Conservation (phyloP, 2,888 invertebrate genomes). For the Argyresthia albistria region DNA sequence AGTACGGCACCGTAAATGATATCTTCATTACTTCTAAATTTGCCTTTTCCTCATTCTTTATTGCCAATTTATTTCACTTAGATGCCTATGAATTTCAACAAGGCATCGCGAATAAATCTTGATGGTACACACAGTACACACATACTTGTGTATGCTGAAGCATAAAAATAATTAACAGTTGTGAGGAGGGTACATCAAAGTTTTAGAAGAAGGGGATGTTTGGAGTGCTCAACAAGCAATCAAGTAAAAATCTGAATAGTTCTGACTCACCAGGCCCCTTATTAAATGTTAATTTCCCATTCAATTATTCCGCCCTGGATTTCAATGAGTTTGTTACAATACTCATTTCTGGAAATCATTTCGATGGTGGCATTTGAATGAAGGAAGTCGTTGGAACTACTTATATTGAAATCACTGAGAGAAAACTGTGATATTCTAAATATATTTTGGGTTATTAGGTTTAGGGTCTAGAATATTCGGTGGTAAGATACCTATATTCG, state of each 20-base stretch:
- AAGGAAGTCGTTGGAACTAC: too few relatives aligned
- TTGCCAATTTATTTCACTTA: constrained; percentile 42
- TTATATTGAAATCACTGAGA: constrained; percentile 14
- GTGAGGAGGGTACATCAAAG: constrained; percentile 62
- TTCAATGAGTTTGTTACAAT: constrained; percentile 59
- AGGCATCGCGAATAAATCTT: constrained; percentile 38
- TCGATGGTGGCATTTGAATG: too few relatives aligned
- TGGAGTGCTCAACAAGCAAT: constrained; percentile 69
- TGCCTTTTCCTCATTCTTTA: constrained; percentile 14
- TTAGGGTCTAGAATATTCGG: too few relatives aligned
- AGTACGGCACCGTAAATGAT: too few relatives aligned
- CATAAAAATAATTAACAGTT: constrained; percentile 67
- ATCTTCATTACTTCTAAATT: too few relatives aligned
- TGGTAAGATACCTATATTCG: background rate
- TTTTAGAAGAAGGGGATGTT: constrained; percentile 59
- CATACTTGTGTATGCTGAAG: constrained; percentile 45
- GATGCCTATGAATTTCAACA: constrained; percentile 59
- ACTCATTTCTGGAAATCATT: background rate
- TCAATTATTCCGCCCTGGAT: constrained; percentile 66
- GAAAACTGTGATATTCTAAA: too few relatives aligned
- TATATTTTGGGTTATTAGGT: background rate
- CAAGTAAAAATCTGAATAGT: constrained; percentile 71
- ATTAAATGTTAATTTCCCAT: constrained; percentile 69
- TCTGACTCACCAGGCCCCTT: constrained; percentile 63
- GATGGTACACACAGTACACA: constrained; percentile 33